Percentiles rank a stretch among this genome's conserved stretches.
Evolutionary conservation across 2,888 invertebrate genomes (phyloP).

Genomic region (Diarsia brunnea): DNA sequence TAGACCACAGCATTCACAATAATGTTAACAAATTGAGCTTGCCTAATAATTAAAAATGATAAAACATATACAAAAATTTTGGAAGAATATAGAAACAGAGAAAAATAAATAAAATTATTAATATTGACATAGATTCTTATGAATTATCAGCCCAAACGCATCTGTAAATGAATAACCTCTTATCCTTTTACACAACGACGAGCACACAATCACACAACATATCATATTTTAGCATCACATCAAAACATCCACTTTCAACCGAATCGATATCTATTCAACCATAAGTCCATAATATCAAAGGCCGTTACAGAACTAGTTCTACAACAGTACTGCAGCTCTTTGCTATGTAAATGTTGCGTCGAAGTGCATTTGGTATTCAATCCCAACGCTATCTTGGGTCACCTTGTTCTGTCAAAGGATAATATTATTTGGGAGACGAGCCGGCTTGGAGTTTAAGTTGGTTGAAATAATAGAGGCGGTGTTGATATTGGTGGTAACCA

Average conservation of each 20-base stretch:
- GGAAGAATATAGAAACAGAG: no score
- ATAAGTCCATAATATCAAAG: conserved; percentile 22
- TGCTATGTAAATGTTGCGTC: conserved; percentile 48
- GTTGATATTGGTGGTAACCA: neutral
- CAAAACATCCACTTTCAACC: neutral
- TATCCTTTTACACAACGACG: no score
- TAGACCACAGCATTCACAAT: no score
- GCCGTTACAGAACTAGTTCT: neutral
- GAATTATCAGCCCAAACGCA: no score
- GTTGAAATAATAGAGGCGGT: conserved; percentile 5
- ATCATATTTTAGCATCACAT: neutral
- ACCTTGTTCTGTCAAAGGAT: conserved; percentile 24
- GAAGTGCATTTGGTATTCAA: conserved; percentile 53
- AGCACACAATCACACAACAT: no score
- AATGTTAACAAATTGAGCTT: no score
- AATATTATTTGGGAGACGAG: neutral
- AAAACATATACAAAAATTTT: no score
- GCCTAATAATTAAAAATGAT: no score
- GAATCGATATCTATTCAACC: conserved; percentile 6
- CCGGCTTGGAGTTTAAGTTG: neutral
- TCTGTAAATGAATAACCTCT: no score
- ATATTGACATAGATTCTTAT: no score
- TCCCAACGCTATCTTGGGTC: conserved; percentile 12
- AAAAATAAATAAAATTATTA: no score
- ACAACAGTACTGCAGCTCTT: conserved; percentile 23